Evolutionary conservation across 2,113 vertebrate genomes (phyloP), one percentile per base, ranked within the genome.

Genomic region (Sylvia atricapilla): DNA sequence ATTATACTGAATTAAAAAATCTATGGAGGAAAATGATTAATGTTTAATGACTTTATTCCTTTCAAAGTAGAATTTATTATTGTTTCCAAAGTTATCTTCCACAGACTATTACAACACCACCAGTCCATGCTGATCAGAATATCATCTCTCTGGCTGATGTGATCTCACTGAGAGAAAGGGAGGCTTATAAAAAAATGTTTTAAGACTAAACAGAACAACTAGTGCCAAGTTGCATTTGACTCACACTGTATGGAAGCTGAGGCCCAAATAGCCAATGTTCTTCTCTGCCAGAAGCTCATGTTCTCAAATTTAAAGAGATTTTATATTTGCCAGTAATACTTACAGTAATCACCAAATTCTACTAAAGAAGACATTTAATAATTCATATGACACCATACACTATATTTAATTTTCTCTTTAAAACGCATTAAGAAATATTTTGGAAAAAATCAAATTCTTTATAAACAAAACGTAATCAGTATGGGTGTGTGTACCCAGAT

Each of bases 181-280:
- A 95, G 56, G 44, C 56, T 93, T 78, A 81, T 78, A 92, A 93
- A 95, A 95, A 96, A 89, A 81, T 23, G 44, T 59, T 77, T 90
- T 64, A 96, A 96, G 92, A 93, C 90, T 90, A 78, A 93, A 84
- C 73, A 96, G 62, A 56, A 25, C 37, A 81, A 33, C 12, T 19
- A 82, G 49, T 60, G 95, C 92, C 88, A 96, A 94, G 94, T 94
- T 95, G 93, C 70, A 11, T 84, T 91, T 87, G 69, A 73, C 93
- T 97, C 94, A 96, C 11, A 9, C 67, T 93, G 77, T 89, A 67
- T 87, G 89, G 93, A 91, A 96, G 87, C 80, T 25, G 37, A 90
- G 49, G 78, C 64, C 53, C 89, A 94, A 90, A 77, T 41, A 90
- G 72, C 53, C 52, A 19, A 69, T 47, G 66, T 80, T 88, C 43